Conservation (phyloP, 2,113 vertebrate species). For the Petroica traversi region DNA sequence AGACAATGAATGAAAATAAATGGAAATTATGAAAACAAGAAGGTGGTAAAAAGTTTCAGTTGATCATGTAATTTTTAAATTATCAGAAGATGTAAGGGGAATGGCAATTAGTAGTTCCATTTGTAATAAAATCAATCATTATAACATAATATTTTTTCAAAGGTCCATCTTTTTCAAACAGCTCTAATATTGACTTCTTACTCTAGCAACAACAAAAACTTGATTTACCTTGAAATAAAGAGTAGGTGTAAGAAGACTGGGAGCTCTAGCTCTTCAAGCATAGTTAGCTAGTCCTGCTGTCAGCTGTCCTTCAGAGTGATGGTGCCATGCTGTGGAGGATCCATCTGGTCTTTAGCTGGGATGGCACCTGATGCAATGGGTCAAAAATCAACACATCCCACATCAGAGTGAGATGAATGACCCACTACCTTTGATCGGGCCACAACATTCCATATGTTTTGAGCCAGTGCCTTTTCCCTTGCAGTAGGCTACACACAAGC, state of each 20-base stretch:
- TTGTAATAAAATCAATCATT: background rate
- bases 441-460: background rate
- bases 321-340: background rate
- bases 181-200: background rate
- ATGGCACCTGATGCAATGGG: background rate
- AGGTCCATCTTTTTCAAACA: background rate
- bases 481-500: background rate
- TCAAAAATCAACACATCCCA: conserved; percentile 3
- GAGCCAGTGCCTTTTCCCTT: background rate
- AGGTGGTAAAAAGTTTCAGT: background rate
- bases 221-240: conserved; percentile 37
- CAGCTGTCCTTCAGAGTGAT: background rate
- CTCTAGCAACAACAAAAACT: background rate
- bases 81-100: background rate
- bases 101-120: background rate
- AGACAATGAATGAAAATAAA: background rate
- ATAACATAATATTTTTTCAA: background rate
- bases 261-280: conserved; percentile 21
- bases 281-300: conserved; percentile 11
- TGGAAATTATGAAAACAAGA: background rate
- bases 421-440: background rate
- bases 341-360: conserved; percentile 4
- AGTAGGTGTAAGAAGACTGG: background rate
- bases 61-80: background rate
- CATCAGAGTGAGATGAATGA: background rate